These are phyloP conservation scores for Agapornis roseicollis DNA, from an alignment of 2,113 vertebrate species.

Conservation along the genomic window DNA sequence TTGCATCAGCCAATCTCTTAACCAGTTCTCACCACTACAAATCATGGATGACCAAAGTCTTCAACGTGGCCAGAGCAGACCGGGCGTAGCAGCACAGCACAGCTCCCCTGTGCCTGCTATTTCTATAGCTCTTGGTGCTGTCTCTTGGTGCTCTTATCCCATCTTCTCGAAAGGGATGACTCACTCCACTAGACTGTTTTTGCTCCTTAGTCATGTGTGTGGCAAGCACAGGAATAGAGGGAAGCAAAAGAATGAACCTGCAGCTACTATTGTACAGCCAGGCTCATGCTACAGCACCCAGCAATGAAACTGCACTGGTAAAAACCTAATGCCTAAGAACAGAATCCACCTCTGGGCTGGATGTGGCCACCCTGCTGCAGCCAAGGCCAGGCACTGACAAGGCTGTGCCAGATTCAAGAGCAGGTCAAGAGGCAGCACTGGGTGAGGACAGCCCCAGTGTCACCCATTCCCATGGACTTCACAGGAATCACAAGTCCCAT, in stretches of 20 bases:
- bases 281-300: neutral
- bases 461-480: neutral
- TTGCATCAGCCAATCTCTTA: neutral
- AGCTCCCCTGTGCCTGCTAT: neutral
- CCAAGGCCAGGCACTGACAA: neutral
- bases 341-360: neutral
- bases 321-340: neutral
- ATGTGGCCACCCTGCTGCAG: neutral
- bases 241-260: neutral
- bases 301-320: neutral
- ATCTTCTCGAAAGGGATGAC: constrained; percentile 22
- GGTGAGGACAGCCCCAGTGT: neutral
- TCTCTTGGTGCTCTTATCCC: constrained; percentile 19
- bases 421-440: neutral
- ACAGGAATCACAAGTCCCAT: neutral
- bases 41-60: rapidly evolving
- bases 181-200: constrained; percentile 45
- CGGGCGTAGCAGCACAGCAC: neutral
- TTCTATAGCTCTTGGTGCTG: neutral
- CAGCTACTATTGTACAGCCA: neutral
- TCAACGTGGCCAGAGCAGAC: neutral
- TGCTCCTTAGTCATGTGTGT: constrained; percentile 32
- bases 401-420: neutral
- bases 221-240: neutral
- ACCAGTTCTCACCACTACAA: neutral